Evolutionary conservation across 2,888 invertebrate genomes (phyloP).

Genomic region (Eupelmus urozonus): DNA sequence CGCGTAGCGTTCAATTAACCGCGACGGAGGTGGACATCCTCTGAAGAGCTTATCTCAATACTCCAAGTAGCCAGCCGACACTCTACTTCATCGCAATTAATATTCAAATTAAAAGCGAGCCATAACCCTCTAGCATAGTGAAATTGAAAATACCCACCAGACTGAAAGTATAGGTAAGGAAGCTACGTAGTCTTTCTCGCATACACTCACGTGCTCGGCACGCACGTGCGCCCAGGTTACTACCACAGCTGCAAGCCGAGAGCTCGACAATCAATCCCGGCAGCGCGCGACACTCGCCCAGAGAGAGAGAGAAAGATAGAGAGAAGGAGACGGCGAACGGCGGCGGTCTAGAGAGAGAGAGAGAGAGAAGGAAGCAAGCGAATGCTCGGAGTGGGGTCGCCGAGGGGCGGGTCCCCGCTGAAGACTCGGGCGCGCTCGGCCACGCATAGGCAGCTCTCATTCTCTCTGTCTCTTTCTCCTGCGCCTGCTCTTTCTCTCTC

Average conservation of each 20-base stretch:
- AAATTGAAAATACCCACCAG: no score
- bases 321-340: constrained; percentile 6
- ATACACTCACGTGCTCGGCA: not conserved
- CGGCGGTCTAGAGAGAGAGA: constrained; percentile 21
- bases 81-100: no score
- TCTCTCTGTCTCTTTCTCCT: constrained; percentile 30
- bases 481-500: not conserved
- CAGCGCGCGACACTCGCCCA: constrained; percentile 5
- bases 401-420: constrained; percentile 65
- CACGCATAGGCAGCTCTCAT: constrained; percentile 70
- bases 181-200: no score
- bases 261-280: not conserved
- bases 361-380: constrained; percentile 30
- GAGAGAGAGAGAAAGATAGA: not conserved
- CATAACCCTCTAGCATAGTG: no score
- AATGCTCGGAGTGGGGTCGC: constrained; percentile 61
- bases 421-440: constrained; percentile 76
- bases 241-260: no score
- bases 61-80: no score
- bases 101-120: no score
- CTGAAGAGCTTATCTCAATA: no score
- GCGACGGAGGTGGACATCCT: no score
- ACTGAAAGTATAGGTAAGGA: no score
- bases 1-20: no score
- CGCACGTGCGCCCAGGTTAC: not conserved